Percentiles rank a stretch among this genome's conserved stretches.
phyloP scores from a whole-genome alignment of 2,797 vertebrate species.

The Cuculus canorus region DNA sequence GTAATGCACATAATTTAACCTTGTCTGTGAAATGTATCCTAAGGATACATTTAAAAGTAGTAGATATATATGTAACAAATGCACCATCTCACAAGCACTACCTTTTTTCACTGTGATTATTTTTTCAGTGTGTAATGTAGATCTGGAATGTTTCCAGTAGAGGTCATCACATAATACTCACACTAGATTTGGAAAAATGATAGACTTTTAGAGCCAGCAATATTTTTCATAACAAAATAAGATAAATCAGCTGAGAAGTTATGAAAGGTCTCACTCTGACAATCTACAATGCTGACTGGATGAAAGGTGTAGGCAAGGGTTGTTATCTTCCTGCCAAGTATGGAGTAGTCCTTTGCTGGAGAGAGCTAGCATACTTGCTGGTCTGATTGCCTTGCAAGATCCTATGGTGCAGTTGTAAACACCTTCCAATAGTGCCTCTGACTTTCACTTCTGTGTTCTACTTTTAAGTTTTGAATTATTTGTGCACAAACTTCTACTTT shows the following conservation, averaged over 20 bases:
- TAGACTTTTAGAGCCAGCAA: background rate
- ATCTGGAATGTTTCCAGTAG: background rate
- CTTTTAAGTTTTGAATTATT: background rate
- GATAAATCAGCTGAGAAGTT: background rate
- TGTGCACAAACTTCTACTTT: background rate
- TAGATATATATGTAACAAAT: background rate
- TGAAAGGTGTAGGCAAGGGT: background rate
- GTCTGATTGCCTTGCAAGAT: background rate
- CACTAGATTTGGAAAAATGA: background rate
- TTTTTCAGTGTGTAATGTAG: background rate
- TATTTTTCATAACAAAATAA: background rate
- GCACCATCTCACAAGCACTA: background rate
- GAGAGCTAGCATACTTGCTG: background rate
- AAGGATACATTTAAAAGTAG: background rate
- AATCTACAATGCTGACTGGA: background rate
- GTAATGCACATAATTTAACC: background rate
- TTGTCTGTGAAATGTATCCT: background rate
- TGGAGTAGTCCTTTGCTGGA: background rate
- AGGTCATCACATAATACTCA: background rate
- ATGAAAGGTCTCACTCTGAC: background rate
- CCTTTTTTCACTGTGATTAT: background rate
- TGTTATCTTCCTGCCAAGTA: background rate
- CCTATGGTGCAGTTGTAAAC: background rate
- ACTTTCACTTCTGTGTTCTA: background rate
- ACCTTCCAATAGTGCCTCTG: background rate